phyloP scores from a whole-genome alignment of 2,113 vertebrate genomes.

The Circaetus cinerascens region DNA sequence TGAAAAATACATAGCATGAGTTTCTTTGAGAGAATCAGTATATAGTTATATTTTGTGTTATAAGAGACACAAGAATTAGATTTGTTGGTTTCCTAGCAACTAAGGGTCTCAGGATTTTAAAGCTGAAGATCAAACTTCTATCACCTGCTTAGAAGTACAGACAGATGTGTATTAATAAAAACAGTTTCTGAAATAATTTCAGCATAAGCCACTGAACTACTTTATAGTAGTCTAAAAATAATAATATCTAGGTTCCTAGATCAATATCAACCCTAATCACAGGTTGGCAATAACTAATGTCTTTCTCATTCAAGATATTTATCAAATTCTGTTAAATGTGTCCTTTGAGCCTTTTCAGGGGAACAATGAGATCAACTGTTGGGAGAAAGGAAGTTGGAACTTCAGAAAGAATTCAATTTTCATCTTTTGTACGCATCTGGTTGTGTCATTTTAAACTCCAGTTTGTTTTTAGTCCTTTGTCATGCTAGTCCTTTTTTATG shows the following conservation, averaged over 20 bases:
- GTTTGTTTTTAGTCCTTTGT: not conserved
- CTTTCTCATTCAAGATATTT: constrained; percentile 12
- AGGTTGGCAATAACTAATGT: not conserved
- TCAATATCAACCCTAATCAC: constrained; percentile 40
- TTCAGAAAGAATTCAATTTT: not conserved
- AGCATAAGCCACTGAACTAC: not conserved
- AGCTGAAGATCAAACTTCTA: constrained; percentile 50
- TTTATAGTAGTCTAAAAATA: not conserved
- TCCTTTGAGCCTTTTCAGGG: not conserved
- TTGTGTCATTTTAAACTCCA: not conserved
- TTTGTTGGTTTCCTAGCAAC: constrained; percentile 75
- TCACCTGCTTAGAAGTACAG: constrained; percentile 58
- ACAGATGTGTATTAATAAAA: constrained; percentile 55
- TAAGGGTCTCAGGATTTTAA: constrained; percentile 41
- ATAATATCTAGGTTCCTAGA: constrained; percentile 8
- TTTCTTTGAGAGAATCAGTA: constrained; percentile 32
- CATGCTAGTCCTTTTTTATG: not conserved
- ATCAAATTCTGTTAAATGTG: not conserved
- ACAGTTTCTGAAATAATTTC: constrained; percentile 47
- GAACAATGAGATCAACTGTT: not conserved
- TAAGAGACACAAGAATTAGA: constrained; percentile 50
- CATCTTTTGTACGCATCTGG: not conserved
- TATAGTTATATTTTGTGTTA: constrained; percentile 57
- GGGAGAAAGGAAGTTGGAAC: not conserved
- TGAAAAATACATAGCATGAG: not conserved